Base-by-base conservation (phyloP, 2,113 vertebrate species). In the Ceyx margarethae region DNA sequence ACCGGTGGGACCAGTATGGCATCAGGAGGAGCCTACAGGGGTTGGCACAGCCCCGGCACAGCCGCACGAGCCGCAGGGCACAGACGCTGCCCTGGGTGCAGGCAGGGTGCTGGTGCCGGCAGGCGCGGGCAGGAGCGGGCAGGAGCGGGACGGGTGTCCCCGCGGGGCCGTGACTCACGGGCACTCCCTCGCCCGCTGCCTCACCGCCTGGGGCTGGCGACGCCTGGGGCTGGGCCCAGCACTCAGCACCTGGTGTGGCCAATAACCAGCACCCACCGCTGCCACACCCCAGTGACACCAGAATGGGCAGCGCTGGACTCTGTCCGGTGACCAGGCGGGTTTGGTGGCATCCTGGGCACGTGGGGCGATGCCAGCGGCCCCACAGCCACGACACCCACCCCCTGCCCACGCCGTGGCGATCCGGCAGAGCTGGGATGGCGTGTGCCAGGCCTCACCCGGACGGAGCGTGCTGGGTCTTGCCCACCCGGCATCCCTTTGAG, bases 321-420 rank as follows among this genome's bases (percentile, higher is more conserved):
- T 45, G 64, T 9, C 43, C 43, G 2, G 35, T 11, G 9, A 23
- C 15, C 4, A 5, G 8, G 13, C 3, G 8, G 48, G 40, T 46
- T 45, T 9, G 28, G 60, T 15, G 50, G 33, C 69, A 9, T 37
- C 18, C 18, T 4, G 5, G 54, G 35, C 20, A 3, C 1, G 10
- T 5, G 37, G 25, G n/a, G 40, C 5, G 3, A 56, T n/a, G 60
- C 60, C 33, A 13, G 8, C 5, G 2, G 20, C 45, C 45, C 28
- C 18, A 21, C 10, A 5, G 28, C 64, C 8, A 3, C 23, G 3
- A 11, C 19, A 11, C 53, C 64, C 77, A 14, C 23, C 29, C 5
- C n/a, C 26, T 8, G 5, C 26, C 31, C 29, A 12, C 8, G 4
- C 72, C 3, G 1, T 2, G 5, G 46, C 21, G 5, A 43, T 13